phyloP scores from a whole-genome alignment of 2,113 vertebrate species.

The Bucco capensis region DNA sequence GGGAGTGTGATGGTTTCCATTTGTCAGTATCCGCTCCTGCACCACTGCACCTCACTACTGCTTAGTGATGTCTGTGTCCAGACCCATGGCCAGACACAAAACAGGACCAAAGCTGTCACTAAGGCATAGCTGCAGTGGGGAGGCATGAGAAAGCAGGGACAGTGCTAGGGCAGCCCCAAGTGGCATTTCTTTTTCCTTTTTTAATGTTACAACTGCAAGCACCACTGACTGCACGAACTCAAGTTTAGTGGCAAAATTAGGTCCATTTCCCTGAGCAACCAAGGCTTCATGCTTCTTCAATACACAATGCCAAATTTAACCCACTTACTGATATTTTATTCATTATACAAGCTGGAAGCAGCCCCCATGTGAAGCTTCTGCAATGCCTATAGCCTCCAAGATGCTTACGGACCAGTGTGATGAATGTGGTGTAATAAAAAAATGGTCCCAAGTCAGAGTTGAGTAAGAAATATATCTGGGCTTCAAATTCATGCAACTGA shows the following conservation, averaged over 20 bases:
- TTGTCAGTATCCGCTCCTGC: rapidly evolving
- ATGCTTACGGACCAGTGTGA: background rate
- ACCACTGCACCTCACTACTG: background rate
- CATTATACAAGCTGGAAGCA: background rate
- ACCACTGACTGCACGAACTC: background rate
- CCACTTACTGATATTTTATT: background rate
- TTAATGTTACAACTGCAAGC: background rate
- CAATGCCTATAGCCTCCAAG: background rate
- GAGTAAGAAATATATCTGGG: background rate
- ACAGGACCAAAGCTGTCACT: background rate
- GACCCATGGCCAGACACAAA: background rate
- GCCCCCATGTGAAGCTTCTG: background rate
- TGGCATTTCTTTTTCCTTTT: background rate
- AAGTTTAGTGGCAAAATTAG: background rate
- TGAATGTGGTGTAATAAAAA: background rate
- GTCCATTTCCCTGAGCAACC: background rate
- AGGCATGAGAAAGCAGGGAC: background rate
- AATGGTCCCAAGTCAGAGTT: background rate
- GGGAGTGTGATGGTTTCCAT: background rate
- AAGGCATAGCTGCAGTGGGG: background rate
- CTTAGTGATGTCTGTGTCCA: rapidly evolving
- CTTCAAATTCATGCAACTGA: background rate
- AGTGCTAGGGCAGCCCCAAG: background rate
- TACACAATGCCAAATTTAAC: background rate
- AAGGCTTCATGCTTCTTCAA: background rate